Base-by-base conservation (phyloP, 2,888 invertebrate species). In the Desoria tigrina region DNA sequence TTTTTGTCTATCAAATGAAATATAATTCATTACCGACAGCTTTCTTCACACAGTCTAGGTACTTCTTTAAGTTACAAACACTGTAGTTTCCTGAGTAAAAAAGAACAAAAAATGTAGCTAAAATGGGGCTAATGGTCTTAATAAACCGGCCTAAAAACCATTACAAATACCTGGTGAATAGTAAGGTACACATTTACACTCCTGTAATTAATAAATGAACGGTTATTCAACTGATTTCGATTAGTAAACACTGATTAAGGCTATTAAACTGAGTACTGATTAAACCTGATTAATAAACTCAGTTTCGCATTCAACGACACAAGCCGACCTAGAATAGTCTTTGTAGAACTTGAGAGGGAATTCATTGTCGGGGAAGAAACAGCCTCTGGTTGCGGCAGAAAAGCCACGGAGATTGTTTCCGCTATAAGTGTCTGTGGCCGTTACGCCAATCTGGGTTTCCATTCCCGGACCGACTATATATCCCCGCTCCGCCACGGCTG, bases 271-370 rank as follows among this genome's bases (percentile, higher is more conserved):
- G n/a, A n/a, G n/a, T n/a, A n/a, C n/a, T n/a, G n/a, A n/a, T n/a
- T n/a, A n/a, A n/a, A n/a, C n/a, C n/a, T 73, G 64, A 50, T 63
- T 55, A 27, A 76, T 69, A 54, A 73, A 76, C 53, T 76, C 74
- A 0, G 66, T 76, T 64, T 76, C 76, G 61, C 76, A 76, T 45
- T 76, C 76, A 11, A 75, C 66, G 14, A 74, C 73, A 57, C 76
- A 76, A 18, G 72, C 71, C n/a, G 72, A 72, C 37, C 76, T 50
- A 42, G 71, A 71, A 58, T 76, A 76, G 37, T 75, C 71, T 32
- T 74, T 71, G 65, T 76, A 76, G 53, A 75, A 71, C 55, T 71
- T 72, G 3, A 76, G 51, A 18, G 71, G 71, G 59, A 74, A 74
- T 42, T 76, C 74, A 32, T 32, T 32, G 57, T 73, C 69, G 9